These are phyloP conservation scores for Melieria picta DNA, from an alignment of 2,888 invertebrate species.

Conservation along the genomic window DNA sequence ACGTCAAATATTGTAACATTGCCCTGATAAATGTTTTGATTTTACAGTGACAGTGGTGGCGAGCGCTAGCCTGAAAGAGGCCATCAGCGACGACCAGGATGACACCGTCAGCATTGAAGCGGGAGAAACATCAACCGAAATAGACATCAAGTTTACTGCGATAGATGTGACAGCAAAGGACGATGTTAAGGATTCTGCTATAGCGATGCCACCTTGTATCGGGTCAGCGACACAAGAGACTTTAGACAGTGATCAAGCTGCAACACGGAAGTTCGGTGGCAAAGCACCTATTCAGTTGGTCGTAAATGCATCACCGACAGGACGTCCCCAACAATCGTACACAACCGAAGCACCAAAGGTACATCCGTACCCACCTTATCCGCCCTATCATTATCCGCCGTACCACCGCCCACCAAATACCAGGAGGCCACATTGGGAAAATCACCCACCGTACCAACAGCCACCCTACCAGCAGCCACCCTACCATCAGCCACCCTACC, in stretches of 20 bases:
- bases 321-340: too few relatives aligned
- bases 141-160: background rate
- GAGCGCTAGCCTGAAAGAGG: background rate
- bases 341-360: background rate
- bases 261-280: background rate
- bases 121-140: background rate
- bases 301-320: background rate
- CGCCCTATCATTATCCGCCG: background rate
- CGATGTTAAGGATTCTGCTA: too few relatives aligned
- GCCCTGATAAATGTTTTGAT: background rate
- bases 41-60: background rate
- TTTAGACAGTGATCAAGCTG: background rate
- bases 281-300: background rate
- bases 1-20: background rate
- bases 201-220: too few relatives aligned
- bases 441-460: too few relatives aligned
- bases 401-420: too few relatives aligned
- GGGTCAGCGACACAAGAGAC: too few relatives aligned
- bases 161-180: too few relatives aligned
- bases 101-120: background rate
- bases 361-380: constrained; percentile 1
- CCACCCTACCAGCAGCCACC: too few relatives aligned
- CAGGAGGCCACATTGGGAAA: too few relatives aligned
- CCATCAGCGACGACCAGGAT: background rate
- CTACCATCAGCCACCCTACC: too few relatives aligned